Evolutionary conservation across 1,140 invertebrate genomes (phyloP), one percentile per base, ranked within the genome.

Genomic region (Chelonus insularis): DNA sequence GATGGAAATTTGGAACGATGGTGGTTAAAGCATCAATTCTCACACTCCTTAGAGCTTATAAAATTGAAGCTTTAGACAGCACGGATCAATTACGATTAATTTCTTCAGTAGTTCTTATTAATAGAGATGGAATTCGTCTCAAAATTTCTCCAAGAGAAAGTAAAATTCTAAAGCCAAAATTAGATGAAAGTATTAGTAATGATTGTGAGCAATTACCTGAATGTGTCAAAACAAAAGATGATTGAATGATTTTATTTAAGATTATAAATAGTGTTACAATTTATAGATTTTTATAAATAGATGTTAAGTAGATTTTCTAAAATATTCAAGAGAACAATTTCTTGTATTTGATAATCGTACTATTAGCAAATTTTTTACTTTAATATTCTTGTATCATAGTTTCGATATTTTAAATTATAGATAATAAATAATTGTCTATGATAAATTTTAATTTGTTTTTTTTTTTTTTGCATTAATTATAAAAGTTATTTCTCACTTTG

Each of bases 1-100:
- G 81, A 21, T 71, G 70, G 65, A 80, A 67, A 67, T 89, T 89
- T 68, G 88, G 86, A 2, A 68, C 82, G 29, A 79, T 86, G 71
- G 86, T 88, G 63, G 80, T 84, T 16, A 88, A 88, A 70, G 74
- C 84, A 1, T 68, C 86, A 0, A 60, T 88, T 29, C 75, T 86
- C 0, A 70, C 76, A 1, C 60, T 89, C 7, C 71, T 89, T 0
- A 79, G 81, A 11, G 72, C 79, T 12, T 89, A 81, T 63, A 65
- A 68, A 32, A 72, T 89, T 1, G 72, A 76, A 21, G 65, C 80
- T 0, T 8, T 78, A n/a, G 71, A 74, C 7, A 60, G 11, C 0
- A 68, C 73, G 14, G 67, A 73, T 12, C 57, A 74, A 43, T 61
- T 78, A 9, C 67, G 68, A 11, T 61, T 77, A 1, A 67, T 65